Conservation (phyloP, 2,113 vertebrate genomes). For the Pristiophorus japonicus region DNA sequence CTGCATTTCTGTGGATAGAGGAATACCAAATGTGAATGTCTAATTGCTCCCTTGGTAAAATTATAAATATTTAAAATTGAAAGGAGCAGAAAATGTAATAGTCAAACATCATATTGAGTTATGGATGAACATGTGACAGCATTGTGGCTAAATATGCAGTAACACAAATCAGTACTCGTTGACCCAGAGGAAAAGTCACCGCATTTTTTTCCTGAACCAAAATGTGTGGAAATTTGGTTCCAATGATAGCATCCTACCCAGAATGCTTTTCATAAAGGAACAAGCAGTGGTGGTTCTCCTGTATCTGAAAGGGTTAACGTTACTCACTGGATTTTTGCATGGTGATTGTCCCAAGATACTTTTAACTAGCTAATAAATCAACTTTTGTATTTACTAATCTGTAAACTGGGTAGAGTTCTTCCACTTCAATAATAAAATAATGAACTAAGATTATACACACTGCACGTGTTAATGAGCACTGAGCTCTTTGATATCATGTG, state of each 20-base stretch:
- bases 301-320: not conserved
- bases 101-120: not conserved
- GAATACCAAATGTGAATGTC: not conserved
- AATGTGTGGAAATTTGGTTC: not conserved
- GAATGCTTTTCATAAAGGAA: not conserved
- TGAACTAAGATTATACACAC: not conserved
- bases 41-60: not conserved
- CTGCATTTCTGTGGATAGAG: not conserved
- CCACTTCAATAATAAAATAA: not conserved
- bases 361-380: not conserved
- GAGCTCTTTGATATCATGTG: not conserved
- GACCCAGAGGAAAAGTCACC: not conserved
- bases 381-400: not conserved
- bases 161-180: not conserved
- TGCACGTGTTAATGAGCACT: not conserved
- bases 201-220: not conserved
- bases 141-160: not conserved
- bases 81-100: not conserved
- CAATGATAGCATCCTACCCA: not conserved
- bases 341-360: not conserved
- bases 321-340: not conserved
- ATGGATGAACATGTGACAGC: not conserved
- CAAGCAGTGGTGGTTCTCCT: not conserved
- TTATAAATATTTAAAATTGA: not conserved
- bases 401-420: not conserved